A percentile compares a stretch with the other conserved stretches of the same genome.
These are phyloP conservation scores for Tigriopus japonicus DNA, from an alignment of 1,140 invertebrate species.

Conservation along the genomic window DNA sequence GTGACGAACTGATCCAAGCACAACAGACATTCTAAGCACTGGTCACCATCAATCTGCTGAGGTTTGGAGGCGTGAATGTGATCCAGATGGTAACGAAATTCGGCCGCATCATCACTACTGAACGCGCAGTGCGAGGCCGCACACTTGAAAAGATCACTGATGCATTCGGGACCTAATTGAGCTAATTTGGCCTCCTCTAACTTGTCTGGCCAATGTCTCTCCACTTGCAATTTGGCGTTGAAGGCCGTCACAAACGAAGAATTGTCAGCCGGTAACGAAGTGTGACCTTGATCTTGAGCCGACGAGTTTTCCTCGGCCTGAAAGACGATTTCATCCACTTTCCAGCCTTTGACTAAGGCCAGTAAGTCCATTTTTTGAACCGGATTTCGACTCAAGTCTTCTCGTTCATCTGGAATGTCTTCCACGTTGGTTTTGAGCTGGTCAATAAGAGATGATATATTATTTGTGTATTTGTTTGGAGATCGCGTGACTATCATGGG, in stretches of 20 bases:
- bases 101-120: background rate
- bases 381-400: too few relatives aligned
- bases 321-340: background rate
- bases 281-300: background rate
- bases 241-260: background rate
- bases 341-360: too few relatives aligned
- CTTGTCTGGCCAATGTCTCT: background rate
- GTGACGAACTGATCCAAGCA: background rate
- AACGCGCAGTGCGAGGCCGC: background rate
- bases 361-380: too few relatives aligned
- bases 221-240: background rate
- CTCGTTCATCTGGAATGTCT: too few relatives aligned
- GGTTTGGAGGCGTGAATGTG: background rate
- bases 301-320: background rate
- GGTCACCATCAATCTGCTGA: background rate
- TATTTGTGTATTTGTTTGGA: too few relatives aligned
- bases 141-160: background rate
- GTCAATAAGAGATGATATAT: too few relatives aligned
- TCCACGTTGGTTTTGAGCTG: too few relatives aligned
- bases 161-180: background rate
- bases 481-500: too few relatives aligned
- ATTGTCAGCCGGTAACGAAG: background rate
- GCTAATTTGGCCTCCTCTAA: background rate
- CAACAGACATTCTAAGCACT: background rate
- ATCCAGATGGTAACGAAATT: background rate